A percentile compares a stretch with the other conserved stretches of the same genome.
phyloP scores from a whole-genome alignment of 2,888 invertebrate genomes.

The Catocala nupta region DNA sequence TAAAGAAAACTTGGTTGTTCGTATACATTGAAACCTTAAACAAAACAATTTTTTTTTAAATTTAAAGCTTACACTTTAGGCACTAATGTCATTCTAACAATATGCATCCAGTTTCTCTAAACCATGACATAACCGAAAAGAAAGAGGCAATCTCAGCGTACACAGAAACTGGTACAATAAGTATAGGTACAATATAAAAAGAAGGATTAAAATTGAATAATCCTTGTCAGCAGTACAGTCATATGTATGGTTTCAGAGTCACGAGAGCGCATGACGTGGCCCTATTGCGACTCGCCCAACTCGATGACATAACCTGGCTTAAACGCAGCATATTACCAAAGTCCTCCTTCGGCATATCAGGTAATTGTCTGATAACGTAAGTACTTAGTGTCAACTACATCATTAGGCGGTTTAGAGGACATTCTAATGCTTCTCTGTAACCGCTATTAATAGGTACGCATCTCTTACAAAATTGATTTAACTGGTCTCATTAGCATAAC shows the following conservation, averaged over 20 bases:
- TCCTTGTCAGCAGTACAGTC: constrained; percentile 27
- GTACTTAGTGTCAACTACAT: constrained; percentile 3
- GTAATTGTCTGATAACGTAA: constrained; percentile 52
- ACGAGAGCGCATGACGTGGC: constrained; percentile 80
- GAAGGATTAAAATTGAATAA: constrained; percentile 28
- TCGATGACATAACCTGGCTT: constrained; percentile 63
- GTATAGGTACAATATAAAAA: constrained; percentile 12
- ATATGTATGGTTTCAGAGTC: constrained; percentile 65
- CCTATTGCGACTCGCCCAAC: constrained; percentile 65
- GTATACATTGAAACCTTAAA: too few relatives aligned
- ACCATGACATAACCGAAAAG: too few relatives aligned
- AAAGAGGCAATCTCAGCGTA: too few relatives aligned
- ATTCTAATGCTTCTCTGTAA: background rate
- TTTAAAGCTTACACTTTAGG: too few relatives aligned
- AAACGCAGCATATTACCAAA: constrained; percentile 65
- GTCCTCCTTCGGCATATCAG: constrained; percentile 76
- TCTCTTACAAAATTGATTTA: background rate
- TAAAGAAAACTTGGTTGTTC: too few relatives aligned
- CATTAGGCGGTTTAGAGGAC: background rate
- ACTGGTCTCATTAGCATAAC: background rate
- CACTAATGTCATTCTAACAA: too few relatives aligned
- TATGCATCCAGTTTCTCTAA: too few relatives aligned
- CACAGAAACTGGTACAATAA: constrained; percentile 16
- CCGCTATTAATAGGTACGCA: background rate
- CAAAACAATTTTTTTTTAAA: too few relatives aligned